Evolutionary conservation across 2,888 invertebrate species (phyloP).

Genomic region (Nymphalis urticae): DNA sequence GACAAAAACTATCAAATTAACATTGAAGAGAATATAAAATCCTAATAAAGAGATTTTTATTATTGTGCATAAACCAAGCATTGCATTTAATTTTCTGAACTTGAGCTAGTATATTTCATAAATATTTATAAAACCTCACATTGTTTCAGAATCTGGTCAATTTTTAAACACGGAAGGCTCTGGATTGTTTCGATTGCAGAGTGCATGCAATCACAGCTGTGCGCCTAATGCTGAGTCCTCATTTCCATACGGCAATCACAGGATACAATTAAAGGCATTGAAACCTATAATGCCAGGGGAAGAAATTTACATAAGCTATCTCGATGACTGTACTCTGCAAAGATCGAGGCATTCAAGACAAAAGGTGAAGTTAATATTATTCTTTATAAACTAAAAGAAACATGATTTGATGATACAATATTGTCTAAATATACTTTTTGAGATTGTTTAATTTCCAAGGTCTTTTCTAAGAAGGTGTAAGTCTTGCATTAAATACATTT

Average conservation of each 20-base stretch:
- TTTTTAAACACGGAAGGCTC: conserved; percentile 97
- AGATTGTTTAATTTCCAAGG: too few species aligned
- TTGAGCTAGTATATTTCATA: too few species aligned
- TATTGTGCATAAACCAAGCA: background rate
- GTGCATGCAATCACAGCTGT: conserved; percentile 96
- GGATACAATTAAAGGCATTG: conserved; percentile 86
- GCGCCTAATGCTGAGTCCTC: conserved; percentile 92
- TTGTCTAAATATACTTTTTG: too few species aligned
- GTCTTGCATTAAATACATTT: too few species aligned
- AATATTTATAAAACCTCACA: background rate
- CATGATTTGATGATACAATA: too few species aligned
- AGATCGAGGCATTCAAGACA: conserved; percentile 93
- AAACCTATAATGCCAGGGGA: conserved; percentile 88
- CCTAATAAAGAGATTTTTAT: background rate
- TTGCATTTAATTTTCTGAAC: too few species aligned
- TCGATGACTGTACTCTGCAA: conserved; percentile 91
- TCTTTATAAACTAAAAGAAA: too few species aligned
- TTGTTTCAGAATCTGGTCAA: conserved; percentile 82
- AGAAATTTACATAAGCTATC: conserved; percentile 94
- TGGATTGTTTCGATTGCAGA: conserved; percentile 92
- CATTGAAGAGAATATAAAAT: too few species aligned
- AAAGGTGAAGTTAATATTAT: conserved; percentile 76
- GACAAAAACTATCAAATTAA: background rate
- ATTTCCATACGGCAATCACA: conserved; percentile 91
- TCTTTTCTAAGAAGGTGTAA: too few species aligned